These are phyloP conservation scores for Drosophila setifemur DNA, from an alignment of 1,140 invertebrate genomes.

Conservation along the genomic window DNA sequence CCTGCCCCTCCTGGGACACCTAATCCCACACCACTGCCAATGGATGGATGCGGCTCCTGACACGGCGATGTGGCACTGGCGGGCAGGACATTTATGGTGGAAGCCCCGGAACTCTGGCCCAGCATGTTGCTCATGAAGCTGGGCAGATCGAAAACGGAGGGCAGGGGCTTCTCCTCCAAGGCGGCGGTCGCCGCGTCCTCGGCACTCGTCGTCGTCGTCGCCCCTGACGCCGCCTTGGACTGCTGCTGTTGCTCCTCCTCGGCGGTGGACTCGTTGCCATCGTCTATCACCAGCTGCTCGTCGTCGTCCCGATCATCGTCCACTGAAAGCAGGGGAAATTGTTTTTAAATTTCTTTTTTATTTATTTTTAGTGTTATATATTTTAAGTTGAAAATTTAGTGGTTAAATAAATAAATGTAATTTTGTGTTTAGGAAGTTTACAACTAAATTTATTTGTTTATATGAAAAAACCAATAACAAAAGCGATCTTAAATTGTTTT, in stretches of 20 bases:
- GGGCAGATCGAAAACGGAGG: constrained; percentile 65
- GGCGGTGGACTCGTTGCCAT: constrained; percentile 54
- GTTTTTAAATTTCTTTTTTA: too few relatives aligned
- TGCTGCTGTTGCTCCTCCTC: constrained; percentile 29
- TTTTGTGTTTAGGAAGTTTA: too few relatives aligned
- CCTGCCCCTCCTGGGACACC: too few relatives aligned
- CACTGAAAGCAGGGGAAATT: constrained; percentile 30
- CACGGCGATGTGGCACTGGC: constrained; percentile 20
- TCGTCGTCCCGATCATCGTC: constrained; percentile 77
- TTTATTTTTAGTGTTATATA: too few relatives aligned
- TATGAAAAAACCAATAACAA: too few relatives aligned
- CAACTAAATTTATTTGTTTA: too few relatives aligned
- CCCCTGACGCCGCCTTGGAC: neutral
- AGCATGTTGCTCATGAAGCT: constrained; percentile 68
- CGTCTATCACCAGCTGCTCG: constrained; percentile 74
- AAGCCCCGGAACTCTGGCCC: neutral
- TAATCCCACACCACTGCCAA: too few relatives aligned
- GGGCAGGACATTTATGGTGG: neutral
- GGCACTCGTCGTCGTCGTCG: neutral
- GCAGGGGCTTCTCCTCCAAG: constrained; percentile 31
- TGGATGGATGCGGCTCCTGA: neutral
- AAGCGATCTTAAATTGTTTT: too few relatives aligned
- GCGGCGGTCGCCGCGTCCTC: constrained; percentile 12
- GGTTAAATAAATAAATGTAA: too few relatives aligned
- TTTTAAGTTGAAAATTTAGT: too few relatives aligned